Base-by-base conservation (phyloP, 2,888 invertebrate genomes). In the Mimas tiliae region DNA sequence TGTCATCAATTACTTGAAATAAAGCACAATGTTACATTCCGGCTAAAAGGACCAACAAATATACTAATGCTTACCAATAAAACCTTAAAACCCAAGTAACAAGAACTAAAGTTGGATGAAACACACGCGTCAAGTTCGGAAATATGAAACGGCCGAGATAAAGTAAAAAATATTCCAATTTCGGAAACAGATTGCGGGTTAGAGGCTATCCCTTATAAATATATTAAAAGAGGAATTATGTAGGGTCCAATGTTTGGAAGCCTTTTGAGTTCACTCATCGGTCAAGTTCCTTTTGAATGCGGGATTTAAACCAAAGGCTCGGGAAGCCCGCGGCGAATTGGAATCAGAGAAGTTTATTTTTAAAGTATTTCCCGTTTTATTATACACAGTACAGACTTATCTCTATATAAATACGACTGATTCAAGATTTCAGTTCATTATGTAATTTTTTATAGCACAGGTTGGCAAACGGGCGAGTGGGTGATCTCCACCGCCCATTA, bases 181-280 rank as follows among this genome's bases (percentile, higher is more conserved):
- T 85, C 78, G 81, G 77, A 81, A 85, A 85, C 83, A 84, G 83
- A 86, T 85, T 85, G 84, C 79, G 78, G 80, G 72, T 66, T 68
- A 70, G 76, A 71, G 70, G 75, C 79, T 75, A 84, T 83, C 80
- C 82, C 81, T 84, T 85, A 85, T 86, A 87, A 85, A 87, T 85
- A 84, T 84, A 86, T 86, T 86, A 85, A 86, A 85, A 80, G 78
- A 77, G 82, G 76, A 84, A 85, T 86, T 85, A 86, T 83, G 81
- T 81, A 77, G 76, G 42, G 42, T 19, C 19, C 38, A 8, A 38
- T 58, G 78, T 80, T 76, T 72, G 70, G 69, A 67, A 74, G 72
- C 68, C 65, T 66, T 69, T 53, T 34, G 52, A 62, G 64, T 53
- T 65, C 64, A 62, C 62, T 67, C 62, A 64, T 68, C 64, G 64